Evolutionary conservation across 2,113 vertebrate genomes (phyloP), one percentile per base, ranked within the genome.

Genomic region (Perccottus glenii): DNA sequence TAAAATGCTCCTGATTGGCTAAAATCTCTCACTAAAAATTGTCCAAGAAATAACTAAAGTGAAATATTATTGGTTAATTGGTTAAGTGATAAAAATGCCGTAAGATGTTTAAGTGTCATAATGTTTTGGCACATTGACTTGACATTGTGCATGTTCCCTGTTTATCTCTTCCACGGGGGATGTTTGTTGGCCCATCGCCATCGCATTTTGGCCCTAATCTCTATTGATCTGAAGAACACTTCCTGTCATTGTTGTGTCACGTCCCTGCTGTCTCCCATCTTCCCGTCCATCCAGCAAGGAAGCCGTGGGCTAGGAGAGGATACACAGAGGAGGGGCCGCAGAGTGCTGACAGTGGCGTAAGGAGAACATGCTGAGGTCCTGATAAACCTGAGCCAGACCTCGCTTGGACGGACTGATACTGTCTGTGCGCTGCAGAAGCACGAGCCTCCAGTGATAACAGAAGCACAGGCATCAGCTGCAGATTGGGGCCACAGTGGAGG

Each of bases 221-320:
- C 51, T 55, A 70, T 86, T 74, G 81, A 92, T 89, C 81, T 90
- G 70, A 83, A 85, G 84, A 27, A 81, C 77, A 77, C 88, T 89
- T 93, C 91, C 91, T 90, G 83, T 78, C 78, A 92, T 93, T 93
- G 90, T 93, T 90, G 81, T 82, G 78, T 77, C 79, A 84, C 72
- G 76, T 82, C 85, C 82, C 66, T 64, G 64, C 86, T 91, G 89
- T 92, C 92, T 90, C 82, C 81, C 77, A 66, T 88, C 87, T 92
- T 92, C 92, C 90, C 69, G 81, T 86, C 73, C 85, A 85, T 85
- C 84, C 60, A 75, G 66, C 66, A 73, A 91, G 89, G 90, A 91
- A 91, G 75, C 80, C 15, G 43, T 72, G 33, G 49, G 65, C 47
- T 66, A 27, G 14, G 63, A 85, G 80, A 90, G 88, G 85, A 91